Base-by-base conservation (phyloP, 1,140 invertebrate species). In the Anastrepha obliqua region DNA sequence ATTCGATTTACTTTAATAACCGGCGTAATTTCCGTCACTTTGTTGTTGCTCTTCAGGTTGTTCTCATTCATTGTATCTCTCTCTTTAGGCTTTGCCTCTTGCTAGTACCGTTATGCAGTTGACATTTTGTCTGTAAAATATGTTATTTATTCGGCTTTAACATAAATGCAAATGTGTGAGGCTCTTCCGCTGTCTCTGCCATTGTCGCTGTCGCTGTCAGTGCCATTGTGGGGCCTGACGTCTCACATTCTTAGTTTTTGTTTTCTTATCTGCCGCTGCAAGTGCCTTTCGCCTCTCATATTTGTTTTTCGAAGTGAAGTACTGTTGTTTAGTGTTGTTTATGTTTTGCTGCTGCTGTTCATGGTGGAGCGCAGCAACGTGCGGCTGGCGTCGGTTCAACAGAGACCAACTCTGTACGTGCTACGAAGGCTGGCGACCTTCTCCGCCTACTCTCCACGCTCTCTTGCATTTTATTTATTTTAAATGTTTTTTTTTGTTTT, bases 401-500 rank as follows among this genome's bases (percentile, higher is more conserved):
- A 47, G 15, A 29, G 42, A 5, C 39, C 2, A 9, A 9, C 29
- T 42, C 11, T 67, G 65, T 42, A 29, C 17, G 6, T 42, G 13
- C 29, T 67, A 29, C 39, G n/a, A n/a, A 29, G 64, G 20, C 42
- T 74, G 42, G 39, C 42, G 39, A 5, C 29, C 42, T n/a, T 47
- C 15, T n/a, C 42, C 42, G 42, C 42, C 42, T 42, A 47, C 42
- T 47, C 67, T 67, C 13, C 67, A 47, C 67, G 67, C 67, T 74
- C 42, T 74, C 39, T 15, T 47, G 67, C 13, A 47, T 39, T 44
- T 44, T n/a, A 74, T 74, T 74, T 47, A 44, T 47, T 13, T 47
- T 17, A 42, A 74, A 47, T 74, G 5, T 74, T 74, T 6, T 74
- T 6, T 67, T 11, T 47, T 74, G 42, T 74, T 74, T 74, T 74